Evolutionary conservation across 2,797 vertebrate species (phyloP).

Genomic region (Parambassis ranga): DNA sequence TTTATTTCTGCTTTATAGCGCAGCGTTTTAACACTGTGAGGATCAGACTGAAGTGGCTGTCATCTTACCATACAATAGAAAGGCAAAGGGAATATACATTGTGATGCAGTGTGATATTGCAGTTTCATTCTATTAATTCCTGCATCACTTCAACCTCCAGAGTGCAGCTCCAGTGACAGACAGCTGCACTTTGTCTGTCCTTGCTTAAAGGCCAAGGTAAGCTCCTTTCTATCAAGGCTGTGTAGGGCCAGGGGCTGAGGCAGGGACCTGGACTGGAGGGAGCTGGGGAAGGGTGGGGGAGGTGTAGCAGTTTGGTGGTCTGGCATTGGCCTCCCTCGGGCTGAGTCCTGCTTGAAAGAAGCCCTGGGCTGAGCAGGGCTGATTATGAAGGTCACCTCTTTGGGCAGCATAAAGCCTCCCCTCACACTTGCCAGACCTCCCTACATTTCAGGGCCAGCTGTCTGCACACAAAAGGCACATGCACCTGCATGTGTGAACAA

Average conservation of each 20-base stretch:
- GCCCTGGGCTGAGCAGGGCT: conserved; percentile 43
- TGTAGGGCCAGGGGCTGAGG: conserved; percentile 10
- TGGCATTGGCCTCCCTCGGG: conserved; percentile 25
- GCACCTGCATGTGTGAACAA: neutral
- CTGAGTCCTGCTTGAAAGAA: conserved; percentile 49
- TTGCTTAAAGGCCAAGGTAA: conserved; percentile 64
- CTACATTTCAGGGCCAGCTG: conserved; percentile 16
- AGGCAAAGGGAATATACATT: too few relatives aligned
- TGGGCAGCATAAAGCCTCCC: conserved; percentile 21
- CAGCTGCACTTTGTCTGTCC: conserved; percentile 54
- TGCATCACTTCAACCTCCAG: neutral
- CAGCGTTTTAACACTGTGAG: too few relatives aligned
- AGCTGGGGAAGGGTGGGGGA: neutral
- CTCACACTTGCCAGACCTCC: conserved; percentile 24
- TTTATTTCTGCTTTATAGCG: too few relatives aligned
- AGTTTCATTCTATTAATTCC: neutral
- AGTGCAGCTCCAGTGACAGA: conserved; percentile 38
- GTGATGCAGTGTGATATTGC: neutral
- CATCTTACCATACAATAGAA: too few relatives aligned
- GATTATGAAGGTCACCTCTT: conserved; percentile 67
- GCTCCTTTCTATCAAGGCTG: conserved; percentile 37
- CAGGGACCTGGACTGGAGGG: conserved; percentile 7
- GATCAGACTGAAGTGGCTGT: too few relatives aligned
- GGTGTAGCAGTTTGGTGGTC: neutral
- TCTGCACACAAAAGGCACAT: neutral